phyloP scores from a whole-genome alignment of 2,113 vertebrate genomes.

The Columbina picui region DNA sequence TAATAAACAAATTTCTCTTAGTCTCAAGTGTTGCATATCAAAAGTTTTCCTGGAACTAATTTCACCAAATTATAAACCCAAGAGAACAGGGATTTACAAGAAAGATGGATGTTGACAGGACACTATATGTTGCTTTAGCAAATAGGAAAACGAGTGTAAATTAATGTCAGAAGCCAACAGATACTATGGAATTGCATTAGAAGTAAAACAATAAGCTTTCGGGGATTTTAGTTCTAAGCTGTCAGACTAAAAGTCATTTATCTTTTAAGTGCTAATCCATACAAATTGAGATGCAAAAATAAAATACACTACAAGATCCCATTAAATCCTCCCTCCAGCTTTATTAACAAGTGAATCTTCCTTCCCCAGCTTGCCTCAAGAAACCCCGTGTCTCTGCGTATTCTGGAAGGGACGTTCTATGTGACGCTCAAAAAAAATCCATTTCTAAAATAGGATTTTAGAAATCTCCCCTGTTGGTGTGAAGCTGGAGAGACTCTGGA shows the following conservation, averaged over 20 bases:
- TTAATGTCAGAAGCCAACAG: constrained; percentile 55
- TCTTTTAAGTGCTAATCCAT: constrained; percentile 64
- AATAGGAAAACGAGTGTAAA: constrained; percentile 54
- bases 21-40: background rate
- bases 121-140: constrained; percentile 1
- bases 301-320: constrained; percentile 31
- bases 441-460: background rate
- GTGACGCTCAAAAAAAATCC: background rate
- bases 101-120: constrained; percentile 25
- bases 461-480: background rate
- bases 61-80: constrained; percentile 29
- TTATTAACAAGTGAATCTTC: constrained; percentile 31
- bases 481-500: background rate
- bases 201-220: constrained; percentile 58
- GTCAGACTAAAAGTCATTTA: constrained; percentile 41
- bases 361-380: background rate
- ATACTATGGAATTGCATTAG: constrained; percentile 39
- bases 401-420: background rate
- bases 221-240: constrained; percentile 65
- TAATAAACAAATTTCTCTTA: background rate
- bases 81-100: constrained; percentile 44
- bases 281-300: constrained; percentile 59
- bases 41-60: constrained; percentile 44
- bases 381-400: background rate
- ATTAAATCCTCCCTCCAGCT: constrained; percentile 50